phyloP scores from a whole-genome alignment of 2,797 vertebrate species.

The Acropternis orthonyx region DNA sequence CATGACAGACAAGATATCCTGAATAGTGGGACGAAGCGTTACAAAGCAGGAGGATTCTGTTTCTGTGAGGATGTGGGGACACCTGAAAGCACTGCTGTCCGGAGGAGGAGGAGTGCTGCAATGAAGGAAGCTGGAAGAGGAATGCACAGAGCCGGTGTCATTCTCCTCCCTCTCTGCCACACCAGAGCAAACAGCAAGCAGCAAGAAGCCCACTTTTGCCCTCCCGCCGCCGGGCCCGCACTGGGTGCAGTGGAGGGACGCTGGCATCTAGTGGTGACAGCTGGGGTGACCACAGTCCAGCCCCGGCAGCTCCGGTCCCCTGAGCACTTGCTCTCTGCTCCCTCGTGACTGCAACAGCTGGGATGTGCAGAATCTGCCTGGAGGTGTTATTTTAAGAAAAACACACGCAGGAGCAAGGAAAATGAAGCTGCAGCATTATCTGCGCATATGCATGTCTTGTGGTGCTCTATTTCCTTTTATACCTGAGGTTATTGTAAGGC shows the following conservation, averaged over 20 bases:
- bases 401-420: neutral
- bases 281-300: neutral
- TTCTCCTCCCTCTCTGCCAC: neutral
- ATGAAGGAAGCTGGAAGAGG: neutral
- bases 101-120: neutral
- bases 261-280: neutral
- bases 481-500: neutral
- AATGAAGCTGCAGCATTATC: neutral
- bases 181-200: neutral
- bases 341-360: fast-evolving
- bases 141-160: neutral
- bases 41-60: neutral
- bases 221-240: fast-evolving
- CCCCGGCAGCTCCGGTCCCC: fast-evolving
- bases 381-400: neutral
- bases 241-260: neutral
- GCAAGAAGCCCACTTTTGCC: neutral
- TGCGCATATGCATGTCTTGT: fast-evolving
- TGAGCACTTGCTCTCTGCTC: neutral
- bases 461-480: neutral
- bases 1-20: neutral
- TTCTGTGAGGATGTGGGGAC: neutral
- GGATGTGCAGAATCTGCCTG: fast-evolving
- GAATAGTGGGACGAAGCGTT: neutral
- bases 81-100: neutral